These are phyloP conservation scores for Cremastinae sp. DNA, from an alignment of 2,888 invertebrate species.

Conservation along the genomic window DNA sequence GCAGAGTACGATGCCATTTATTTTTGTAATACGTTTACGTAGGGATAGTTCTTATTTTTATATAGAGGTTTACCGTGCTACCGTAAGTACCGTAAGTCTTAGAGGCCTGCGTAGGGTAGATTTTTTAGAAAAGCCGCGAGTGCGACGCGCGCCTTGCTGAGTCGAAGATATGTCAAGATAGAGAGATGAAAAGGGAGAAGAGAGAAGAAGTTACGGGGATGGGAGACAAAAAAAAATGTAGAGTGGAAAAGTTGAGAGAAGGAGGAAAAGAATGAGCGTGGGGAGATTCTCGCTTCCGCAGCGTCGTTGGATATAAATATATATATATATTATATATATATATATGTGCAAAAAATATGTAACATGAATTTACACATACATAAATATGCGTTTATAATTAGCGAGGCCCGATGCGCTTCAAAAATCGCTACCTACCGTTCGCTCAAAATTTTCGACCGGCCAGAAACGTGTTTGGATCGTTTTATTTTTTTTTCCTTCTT, in stretches of 20 bases:
- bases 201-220: neutral
- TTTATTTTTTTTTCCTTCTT: conserved; percentile 8
- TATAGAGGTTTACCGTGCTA: conserved; percentile 78
- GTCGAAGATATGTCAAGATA: conserved; percentile 50
- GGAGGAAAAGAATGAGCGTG: conserved; percentile 6
- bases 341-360: conserved; percentile 29
- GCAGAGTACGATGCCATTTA: conserved; percentile 80
- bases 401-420: conserved; percentile 48
- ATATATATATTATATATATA: conserved; percentile 20
- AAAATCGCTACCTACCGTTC: conserved; percentile 30
- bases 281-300: conserved; percentile 61
- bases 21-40: conserved; percentile 80
- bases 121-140: conserved; percentile 68
- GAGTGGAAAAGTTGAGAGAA: conserved; percentile 26
- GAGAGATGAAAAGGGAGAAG: conserved; percentile 35
- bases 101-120: conserved; percentile 79
- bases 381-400: conserved; percentile 48
- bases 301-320: conserved; percentile 44
- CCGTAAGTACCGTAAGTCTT: conserved; percentile 79
- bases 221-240: conserved; percentile 11
- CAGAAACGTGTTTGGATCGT: conserved; percentile 20
- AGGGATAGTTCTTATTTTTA: conserved; percentile 78
- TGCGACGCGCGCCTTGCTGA: conserved; percentile 62
- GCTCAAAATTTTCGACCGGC: conserved; percentile 40
- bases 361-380: conserved; percentile 28